phyloP scores from a whole-genome alignment of 2,797 vertebrate genomes.

The Thripadectes ignobilis region DNA sequence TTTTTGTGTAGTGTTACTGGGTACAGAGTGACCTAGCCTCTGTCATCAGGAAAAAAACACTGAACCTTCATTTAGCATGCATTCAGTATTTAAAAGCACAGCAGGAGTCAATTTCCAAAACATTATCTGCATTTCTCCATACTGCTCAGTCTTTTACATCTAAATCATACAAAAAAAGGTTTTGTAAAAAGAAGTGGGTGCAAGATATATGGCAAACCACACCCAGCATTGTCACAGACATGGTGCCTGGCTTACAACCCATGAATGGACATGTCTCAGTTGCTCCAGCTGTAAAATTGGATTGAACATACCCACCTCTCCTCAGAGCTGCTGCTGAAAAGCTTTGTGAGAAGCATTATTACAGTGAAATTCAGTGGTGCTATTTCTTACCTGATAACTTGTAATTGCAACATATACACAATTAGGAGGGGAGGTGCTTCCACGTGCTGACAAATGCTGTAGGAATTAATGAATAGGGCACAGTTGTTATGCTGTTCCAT shows the following conservation, averaged over 20 bases:
- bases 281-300: neutral
- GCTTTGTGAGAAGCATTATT: neutral
- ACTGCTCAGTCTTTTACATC: neutral
- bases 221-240: neutral
- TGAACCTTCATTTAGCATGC: rapidly evolving
- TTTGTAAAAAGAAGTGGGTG: neutral
- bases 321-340: neutral
- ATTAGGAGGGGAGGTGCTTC: conserved; percentile 95
- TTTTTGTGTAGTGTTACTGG: neutral
- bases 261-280: rapidly evolving
- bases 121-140: neutral
- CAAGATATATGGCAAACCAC: neutral
- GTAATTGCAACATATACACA: neutral
- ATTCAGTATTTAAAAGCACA: neutral
- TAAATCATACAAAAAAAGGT: neutral
- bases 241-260: neutral
- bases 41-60: neutral
- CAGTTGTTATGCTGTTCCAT: conserved; percentile 98
- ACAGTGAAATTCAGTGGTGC: neutral
- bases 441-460: conserved; percentile 99
- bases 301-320: neutral
- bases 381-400: conserved; percentile 67
- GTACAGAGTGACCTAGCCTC: neutral
- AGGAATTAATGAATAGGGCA: conserved; percentile 96
- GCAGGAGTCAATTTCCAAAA: neutral